A percentile compares a stretch with the other conserved stretches of the same genome.
phyloP scores from a whole-genome alignment of 2,113 vertebrate genomes.

The Natator depressus region DNA sequence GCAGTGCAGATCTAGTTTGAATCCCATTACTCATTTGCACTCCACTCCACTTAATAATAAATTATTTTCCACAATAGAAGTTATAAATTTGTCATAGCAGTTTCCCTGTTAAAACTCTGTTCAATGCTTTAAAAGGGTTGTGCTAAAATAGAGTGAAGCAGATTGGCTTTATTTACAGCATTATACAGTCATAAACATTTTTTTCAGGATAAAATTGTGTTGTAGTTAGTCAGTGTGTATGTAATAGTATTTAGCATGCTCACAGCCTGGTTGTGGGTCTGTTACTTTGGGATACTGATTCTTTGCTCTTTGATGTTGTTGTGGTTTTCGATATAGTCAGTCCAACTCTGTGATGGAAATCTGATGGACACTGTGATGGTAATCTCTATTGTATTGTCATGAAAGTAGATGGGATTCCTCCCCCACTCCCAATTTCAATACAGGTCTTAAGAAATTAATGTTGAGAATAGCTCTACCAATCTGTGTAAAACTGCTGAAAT shows the following conservation, averaged over 20 bases:
- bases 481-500: not conserved
- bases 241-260: not conserved
- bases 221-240: not conserved
- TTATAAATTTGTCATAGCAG: slow-evolving; percentile 42
- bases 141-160: not conserved
- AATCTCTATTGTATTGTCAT: not conserved
- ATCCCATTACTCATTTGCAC: slow-evolving; percentile 42
- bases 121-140: slow-evolving; percentile 49
- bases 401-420: not conserved
- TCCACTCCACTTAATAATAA: slow-evolving; percentile 44
- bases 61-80: slow-evolving; percentile 31
- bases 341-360: not conserved
- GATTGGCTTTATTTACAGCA: slow-evolving; percentile 36
- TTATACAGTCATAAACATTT: not conserved
- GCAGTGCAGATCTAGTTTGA: slow-evolving; percentile 18
- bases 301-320: not conserved
- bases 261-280: not conserved
- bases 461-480: not conserved
- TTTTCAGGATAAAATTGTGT: not conserved
- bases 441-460: not conserved
- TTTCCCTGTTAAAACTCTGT: not conserved
- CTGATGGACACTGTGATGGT: not conserved
- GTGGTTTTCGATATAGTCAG: not conserved
- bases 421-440: not conserved
- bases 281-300: not conserved